Evolutionary conservation across 2,888 invertebrate genomes (phyloP), one percentile per base, ranked within the genome.

Genomic region (Cabera pusaria): DNA sequence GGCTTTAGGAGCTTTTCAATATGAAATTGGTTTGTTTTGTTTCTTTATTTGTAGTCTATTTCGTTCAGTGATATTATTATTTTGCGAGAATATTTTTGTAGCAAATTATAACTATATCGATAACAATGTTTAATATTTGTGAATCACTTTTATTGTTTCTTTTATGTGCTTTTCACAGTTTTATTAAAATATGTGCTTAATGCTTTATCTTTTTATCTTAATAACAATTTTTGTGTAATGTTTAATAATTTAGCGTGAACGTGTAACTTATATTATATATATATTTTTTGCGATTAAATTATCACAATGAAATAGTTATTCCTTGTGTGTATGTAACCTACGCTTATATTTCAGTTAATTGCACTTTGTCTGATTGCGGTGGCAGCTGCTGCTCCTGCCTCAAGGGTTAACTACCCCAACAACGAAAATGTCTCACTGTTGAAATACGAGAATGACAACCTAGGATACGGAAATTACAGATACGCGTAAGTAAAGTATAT

Each of bases 1-100:
- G 37, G 59, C 49, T 43, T 48, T 49, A 54, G 37, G 56, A 56
- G 53, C 31, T 23, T 33, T 44, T 52, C 42, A 63, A 59, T 42
- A 73, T 73, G 72, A 72, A 71, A 67, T 49, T 72, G 72, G 72
- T 73, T 43, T 31, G 71, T 72, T 50, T 11, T 39, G 34, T 57
- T 56, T 54, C 16, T 48, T n/a, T n/a, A n/a, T n/a, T n/a, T n/a
- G n/a, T n/a, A n/a, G n/a, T n/a, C n/a, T 31, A 49, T 52, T 53
- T 52, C 42, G 41, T 50, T 34, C 28, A 40, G 42, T 19, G 52
- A 44, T 43, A 49, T 9, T 25, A 21, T 39, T 40, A 36, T n/a
- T n/a, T n/a, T n/a, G n/a, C n/a, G n/a, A n/a, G n/a, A n/a, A n/a
- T n/a, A n/a, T n/a, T n/a, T n/a, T n/a, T n/a, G n/a, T n/a, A n/a